These are phyloP conservation scores for Epistrophe eligans DNA, from an alignment of 2,888 invertebrate genomes.

Conservation along the genomic window DNA sequence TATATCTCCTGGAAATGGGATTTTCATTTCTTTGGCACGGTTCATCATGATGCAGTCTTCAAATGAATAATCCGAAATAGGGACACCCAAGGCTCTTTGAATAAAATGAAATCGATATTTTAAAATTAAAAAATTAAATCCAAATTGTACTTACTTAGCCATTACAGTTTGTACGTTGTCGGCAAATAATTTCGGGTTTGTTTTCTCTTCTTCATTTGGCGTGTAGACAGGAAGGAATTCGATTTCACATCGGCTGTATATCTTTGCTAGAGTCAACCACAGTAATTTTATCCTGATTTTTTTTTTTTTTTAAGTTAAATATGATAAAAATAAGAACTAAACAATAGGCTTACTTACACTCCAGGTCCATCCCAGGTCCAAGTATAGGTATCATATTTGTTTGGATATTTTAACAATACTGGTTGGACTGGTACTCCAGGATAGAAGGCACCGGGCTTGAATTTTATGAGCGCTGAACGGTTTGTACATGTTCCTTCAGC, in stretches of 20 bases:
- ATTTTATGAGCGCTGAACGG: constrained; percentile 94
- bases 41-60: constrained; percentile 95
- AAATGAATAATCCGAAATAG: constrained; percentile 95
- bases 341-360: constrained; percentile 87
- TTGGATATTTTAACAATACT: constrained; percentile 95
- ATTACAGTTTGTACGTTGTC: constrained; percentile 95
- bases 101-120: neutral
- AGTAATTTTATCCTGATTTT: constrained; percentile 89
- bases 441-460: constrained; percentile 96
- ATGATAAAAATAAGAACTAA: neutral
- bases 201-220: constrained; percentile 93
- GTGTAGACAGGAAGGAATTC: constrained; percentile 96
- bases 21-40: constrained; percentile 92
- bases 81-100: constrained; percentile 91
- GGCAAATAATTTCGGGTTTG: constrained; percentile 94
- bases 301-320: constrained; percentile 77
- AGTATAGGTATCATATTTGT: constrained; percentile 93
- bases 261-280: constrained; percentile 95
- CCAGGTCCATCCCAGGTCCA: constrained; percentile 98
- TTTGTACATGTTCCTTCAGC: constrained; percentile 99
- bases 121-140: neutral
- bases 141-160: constrained; percentile 89
- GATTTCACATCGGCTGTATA: constrained; percentile 94
- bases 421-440: constrained; percentile 98
- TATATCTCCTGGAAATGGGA: constrained; percentile 89